Evolutionary conservation across 2,797 vertebrate species (phyloP).

Genomic region (Bradypodion ventrale): DNA sequence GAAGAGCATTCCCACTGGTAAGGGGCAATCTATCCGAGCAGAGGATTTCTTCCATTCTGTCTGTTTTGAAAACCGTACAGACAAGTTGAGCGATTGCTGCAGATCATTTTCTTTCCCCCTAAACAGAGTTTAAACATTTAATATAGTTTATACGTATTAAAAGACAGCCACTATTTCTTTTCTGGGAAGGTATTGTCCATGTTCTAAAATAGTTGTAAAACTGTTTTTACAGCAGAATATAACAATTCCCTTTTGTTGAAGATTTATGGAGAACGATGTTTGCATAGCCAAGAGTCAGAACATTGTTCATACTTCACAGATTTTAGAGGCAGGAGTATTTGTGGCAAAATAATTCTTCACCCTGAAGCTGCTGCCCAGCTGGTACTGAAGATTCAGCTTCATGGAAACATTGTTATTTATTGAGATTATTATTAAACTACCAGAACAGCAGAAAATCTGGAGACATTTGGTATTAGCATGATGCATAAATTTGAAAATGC

Average conservation of each 20-base stretch:
- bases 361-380: constrained; percentile 12
- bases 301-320: constrained; percentile 24
- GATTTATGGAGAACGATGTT: neutral
- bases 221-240: neutral
- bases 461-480: constrained; percentile 30
- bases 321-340: constrained; percentile 34
- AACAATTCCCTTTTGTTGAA: constrained; percentile 20
- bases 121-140: constrained; percentile 39
- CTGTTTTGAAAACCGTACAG: constrained; percentile 38
- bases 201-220: constrained; percentile 6
- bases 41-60: constrained; percentile 34
- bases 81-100: constrained; percentile 44
- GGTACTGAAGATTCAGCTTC: constrained; percentile 35
- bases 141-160: constrained; percentile 43
- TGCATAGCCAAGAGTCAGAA: constrained; percentile 20
- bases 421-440: constrained; percentile 11
- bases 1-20: constrained; percentile 98
- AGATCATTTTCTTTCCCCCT: constrained; percentile 42
- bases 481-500: constrained; percentile 30
- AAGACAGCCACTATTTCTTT: constrained; percentile 31
- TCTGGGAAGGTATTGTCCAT: neutral
- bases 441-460: neutral
- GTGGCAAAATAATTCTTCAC: constrained; percentile 37
- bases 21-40: constrained; percentile 36
- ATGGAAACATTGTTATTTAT: neutral